Base-by-base conservation (phyloP, 2,113 vertebrate species). In the Eonycteris spelaea region DNA sequence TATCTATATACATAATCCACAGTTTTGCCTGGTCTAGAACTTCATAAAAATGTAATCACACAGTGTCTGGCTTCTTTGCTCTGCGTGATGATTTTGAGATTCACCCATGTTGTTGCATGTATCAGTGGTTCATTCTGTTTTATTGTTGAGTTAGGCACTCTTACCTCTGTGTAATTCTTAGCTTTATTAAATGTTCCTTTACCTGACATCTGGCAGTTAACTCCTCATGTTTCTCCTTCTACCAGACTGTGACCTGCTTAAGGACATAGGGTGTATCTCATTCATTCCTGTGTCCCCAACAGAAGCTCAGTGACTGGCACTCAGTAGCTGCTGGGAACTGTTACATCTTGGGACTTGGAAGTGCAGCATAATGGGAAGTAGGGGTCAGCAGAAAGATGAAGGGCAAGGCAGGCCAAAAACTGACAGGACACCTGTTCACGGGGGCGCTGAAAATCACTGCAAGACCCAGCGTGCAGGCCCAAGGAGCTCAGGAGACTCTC, bases 201-300 rank as follows among this genome's bases (percentile, higher is more conserved):
- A 55, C 7, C 6, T 40, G 30, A 53, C n/a, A 59, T n/a, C 33
- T 70, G 28, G 12, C 14, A 71, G 33, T 51, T 82, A 48, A 80
- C 14, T 38, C 73, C 6, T 67, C 35, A 10, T 48, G 4, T 67
- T 68, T 82, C 51, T 86, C 51, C 26, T 95, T 28, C 84, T 63
- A 3, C 38, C 40, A 38, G 68, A 65, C 74, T 61, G n/a, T 24
- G 55, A 86, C 73, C 73, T 43, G 43, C 53, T 65, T 57, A 0
- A 67, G 43, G 35, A 35, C 22, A n/a, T n/a, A 74, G 30, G 22
- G n/a, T 68, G 4, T 43, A 30, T 51, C 51, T 91, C 70, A n/a
- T 71, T 85, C 91, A 89, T 85, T 84, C 80, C 57, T 55, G 30
- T 19, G 24, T 75, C 84, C 40, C 33, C 57, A 80, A 7, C 15